phyloP scores from a whole-genome alignment of 2,888 invertebrate species.

The Alcis repandata region DNA sequence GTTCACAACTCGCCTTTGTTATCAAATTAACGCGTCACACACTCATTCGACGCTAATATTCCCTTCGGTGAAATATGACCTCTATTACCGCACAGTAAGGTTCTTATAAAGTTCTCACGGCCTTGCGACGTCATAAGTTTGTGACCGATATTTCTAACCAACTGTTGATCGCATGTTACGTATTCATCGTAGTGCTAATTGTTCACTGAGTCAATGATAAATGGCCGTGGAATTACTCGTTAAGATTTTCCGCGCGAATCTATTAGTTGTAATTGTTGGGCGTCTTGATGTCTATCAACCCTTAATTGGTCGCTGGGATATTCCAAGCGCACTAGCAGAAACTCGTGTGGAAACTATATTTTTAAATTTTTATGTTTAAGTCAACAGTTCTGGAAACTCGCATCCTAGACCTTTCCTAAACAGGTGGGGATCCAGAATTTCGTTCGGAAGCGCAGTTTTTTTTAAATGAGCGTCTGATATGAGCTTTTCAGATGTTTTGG shows the following conservation, averaged over 20 bases:
- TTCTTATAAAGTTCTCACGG: constrained; percentile 57
- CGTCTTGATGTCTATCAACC: constrained; percentile 29
- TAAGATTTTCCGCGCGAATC: constrained; percentile 38
- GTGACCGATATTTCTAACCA: constrained; percentile 46
- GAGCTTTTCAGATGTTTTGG: too few species aligned
- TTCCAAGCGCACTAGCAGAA: too few species aligned
- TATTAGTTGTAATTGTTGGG: constrained; percentile 18
- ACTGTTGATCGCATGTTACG: constrained; percentile 33
- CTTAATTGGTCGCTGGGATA: background rate
- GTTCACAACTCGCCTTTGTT: constrained; percentile 70
- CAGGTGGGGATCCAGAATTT: too few species aligned
- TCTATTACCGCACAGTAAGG: constrained; percentile 24
- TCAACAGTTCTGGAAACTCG: too few species aligned
- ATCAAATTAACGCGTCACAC: constrained; percentile 69
- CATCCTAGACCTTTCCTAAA: too few species aligned
- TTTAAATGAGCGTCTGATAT: too few species aligned
- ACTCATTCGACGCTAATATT: constrained; percentile 33
- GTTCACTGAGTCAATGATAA: constrained; percentile 10
- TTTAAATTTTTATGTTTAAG: too few species aligned
- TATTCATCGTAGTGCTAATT: constrained; percentile 10
- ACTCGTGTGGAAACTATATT: too few species aligned
- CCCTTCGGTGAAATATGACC: constrained; percentile 28
- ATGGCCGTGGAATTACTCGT: constrained; percentile 33
- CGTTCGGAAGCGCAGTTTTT: too few species aligned
- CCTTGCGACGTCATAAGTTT: constrained; percentile 45